These are phyloP conservation scores for Xenopus borealis DNA, from an alignment of 2,113 vertebrate species.

Conservation along the genomic window DNA sequence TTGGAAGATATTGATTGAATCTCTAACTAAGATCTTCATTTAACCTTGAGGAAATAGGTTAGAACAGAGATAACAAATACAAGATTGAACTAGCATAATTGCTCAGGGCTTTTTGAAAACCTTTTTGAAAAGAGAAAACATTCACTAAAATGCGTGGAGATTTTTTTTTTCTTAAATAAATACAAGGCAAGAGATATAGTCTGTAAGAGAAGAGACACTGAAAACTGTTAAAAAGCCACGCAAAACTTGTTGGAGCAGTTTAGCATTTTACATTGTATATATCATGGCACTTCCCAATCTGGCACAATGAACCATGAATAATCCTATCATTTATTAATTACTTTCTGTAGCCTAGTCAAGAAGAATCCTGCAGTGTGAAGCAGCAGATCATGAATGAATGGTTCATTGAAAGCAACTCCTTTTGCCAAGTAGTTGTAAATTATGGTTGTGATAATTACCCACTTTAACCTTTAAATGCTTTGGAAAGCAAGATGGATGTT, in stretches of 20 bases:
- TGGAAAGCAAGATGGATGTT: constrained; percentile 69
- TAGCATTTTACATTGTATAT: constrained; percentile 52
- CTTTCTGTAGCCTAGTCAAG: constrained; percentile 68
- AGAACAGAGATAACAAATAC: constrained; percentile 43
- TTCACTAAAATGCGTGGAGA: constrained; percentile 8
- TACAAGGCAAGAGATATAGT: not conserved
- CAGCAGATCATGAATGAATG: constrained; percentile 67
- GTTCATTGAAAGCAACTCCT: constrained; percentile 70
- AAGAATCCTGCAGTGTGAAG: constrained; percentile 64
- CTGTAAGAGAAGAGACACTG: not conserved
- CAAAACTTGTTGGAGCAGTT: constrained; percentile 52
- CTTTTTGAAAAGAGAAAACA: constrained; percentile 12
- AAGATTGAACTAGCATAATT: constrained; percentile 38
- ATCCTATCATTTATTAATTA: constrained; percentile 78
- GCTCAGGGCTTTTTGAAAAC: constrained; percentile 14
- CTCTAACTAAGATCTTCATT: constrained; percentile 44
- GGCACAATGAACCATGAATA: constrained; percentile 72
- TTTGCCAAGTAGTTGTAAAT: constrained; percentile 71
- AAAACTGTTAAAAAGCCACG: constrained; percentile 46
- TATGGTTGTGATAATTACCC: constrained; percentile 69
- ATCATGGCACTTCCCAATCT: constrained; percentile 66
- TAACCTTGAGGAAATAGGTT: constrained; percentile 47
- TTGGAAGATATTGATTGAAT: constrained; percentile 40
- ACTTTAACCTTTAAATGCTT: constrained; percentile 72
- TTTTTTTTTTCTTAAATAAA: not conserved